A percentile compares a stretch with the other conserved stretches of the same genome.
phyloP scores from a whole-genome alignment of 2,888 invertebrate species.

The Keiferia lycopersicella region DNA sequence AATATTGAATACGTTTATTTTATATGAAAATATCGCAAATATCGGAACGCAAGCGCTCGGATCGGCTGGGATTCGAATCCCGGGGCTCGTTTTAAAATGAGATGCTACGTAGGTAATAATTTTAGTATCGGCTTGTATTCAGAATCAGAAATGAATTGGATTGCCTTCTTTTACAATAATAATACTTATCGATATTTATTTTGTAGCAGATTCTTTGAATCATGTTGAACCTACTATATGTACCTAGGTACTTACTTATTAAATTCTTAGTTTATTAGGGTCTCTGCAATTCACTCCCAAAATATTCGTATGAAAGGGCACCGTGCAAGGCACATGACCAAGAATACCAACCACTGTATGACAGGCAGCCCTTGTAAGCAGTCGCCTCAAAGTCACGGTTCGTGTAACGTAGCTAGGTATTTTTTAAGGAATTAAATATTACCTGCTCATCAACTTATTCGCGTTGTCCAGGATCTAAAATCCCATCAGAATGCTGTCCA shows the following conservation, averaged over 20 bases:
- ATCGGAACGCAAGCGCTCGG: conserved; percentile 14
- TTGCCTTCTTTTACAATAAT: conserved; percentile 13
- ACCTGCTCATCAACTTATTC: too few species aligned
- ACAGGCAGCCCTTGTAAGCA: too few species aligned
- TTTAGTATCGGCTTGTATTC: conserved; percentile 22
- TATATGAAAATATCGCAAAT: conserved; percentile 58
- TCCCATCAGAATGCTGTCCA: not conserved
- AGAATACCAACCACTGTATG: too few species aligned
- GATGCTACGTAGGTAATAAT: conserved; percentile 23
- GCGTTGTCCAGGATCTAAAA: not conserved
- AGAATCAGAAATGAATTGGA: conserved; percentile 26
- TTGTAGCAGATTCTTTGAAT: not conserved
- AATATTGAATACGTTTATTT: conserved; percentile 79
- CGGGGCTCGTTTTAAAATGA: conserved; percentile 26
- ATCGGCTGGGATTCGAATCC: conserved; percentile 8
- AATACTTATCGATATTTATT: not conserved
- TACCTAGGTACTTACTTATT: not conserved
- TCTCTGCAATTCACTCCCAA: too few species aligned
- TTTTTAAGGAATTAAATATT: too few species aligned
- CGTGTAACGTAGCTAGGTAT: too few species aligned
- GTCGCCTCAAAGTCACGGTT: too few species aligned
- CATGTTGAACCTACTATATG: not conserved
- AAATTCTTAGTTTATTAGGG: not conserved
- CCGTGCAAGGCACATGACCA: too few species aligned
- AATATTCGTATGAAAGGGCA: too few species aligned